Base-by-base conservation (phyloP, 2,797 vertebrate genomes). In the Leucoraja ocellata region DNA sequence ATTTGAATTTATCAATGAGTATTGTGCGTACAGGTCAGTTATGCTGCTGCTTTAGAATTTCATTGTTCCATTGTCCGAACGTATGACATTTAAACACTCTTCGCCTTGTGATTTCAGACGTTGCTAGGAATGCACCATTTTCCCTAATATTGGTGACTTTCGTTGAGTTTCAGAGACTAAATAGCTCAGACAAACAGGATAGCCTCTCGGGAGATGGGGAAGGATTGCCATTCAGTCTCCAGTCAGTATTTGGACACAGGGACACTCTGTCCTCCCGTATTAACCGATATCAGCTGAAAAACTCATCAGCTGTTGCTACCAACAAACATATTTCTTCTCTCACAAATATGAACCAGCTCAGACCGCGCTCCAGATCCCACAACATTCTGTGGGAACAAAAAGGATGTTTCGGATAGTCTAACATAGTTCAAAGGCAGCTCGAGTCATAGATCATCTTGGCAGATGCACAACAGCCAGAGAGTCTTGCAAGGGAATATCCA, bases 231-330 rank as follows among this genome's bases (percentile, higher is more conserved):
- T 68, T 68, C 14, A 3, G 14, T 21, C 28, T 68, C 32, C 63
- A 36, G 84, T 68, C 7, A 14, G 36, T 36, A 68, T 68, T 36
- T 68, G 63, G 84, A 28, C 84, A 88, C 0, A 6, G 16, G 32
- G 18, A 88, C 63, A 84, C 54, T 28, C 23, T 14, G 16, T 68
- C 16, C 14, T 68, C n/a, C 18, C 16, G 36, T 7, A 21, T 21
- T 36, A n/a, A 88, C 13, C 63, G 68, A n/a, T 39, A 79, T 79
- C 78, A 79, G 78, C 78, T 65, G n/a, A 61, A 63, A 88, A 88
- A 36, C n/a, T 0, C n/a, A 32, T 88, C n/a, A 36, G n/a, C 28
- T 83, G 36, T 36, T 36, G 6, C 84, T 88, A 21, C 63, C n/a
- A 10, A 36, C 61, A 36, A 36, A 65, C 46, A 32, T 88, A 88